Evolutionary conservation across 2,113 vertebrate genomes (phyloP).

Genomic region (Microtus ochrogaster): DNA sequence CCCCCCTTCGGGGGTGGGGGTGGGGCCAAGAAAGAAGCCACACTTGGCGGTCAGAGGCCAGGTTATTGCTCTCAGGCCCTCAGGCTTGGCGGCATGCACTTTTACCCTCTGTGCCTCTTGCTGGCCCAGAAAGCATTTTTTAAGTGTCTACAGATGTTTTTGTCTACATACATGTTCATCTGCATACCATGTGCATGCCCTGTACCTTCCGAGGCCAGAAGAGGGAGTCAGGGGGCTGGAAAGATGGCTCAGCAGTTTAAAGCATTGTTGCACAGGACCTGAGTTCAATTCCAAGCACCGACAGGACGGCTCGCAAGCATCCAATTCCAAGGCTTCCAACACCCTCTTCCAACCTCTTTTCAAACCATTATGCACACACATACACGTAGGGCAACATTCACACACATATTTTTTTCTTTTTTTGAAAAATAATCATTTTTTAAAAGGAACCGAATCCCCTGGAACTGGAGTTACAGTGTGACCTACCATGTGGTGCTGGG

Average conservation of each 20-base stretch:
- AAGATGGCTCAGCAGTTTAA: background rate
- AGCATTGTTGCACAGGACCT: background rate
- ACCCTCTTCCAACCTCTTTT: background rate
- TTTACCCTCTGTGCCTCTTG: too few relatives aligned
- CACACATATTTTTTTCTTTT: background rate
- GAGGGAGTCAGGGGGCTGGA: background rate
- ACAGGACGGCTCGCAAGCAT: background rate
- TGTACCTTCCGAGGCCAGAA: background rate
- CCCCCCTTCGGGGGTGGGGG: too few relatives aligned
- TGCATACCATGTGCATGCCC: background rate
- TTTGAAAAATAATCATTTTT: too few relatives aligned
- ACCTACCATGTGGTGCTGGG: background rate
- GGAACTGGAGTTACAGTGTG: background rate
- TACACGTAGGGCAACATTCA: background rate
- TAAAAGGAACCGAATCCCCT: too few relatives aligned
- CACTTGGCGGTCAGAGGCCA: background rate
- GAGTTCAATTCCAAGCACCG: too few relatives aligned
- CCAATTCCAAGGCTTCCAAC: background rate
- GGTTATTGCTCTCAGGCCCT: background rate
- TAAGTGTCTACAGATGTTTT: too few relatives aligned
- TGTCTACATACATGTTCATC: background rate
- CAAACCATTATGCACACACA: background rate
- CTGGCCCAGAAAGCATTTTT: too few relatives aligned
- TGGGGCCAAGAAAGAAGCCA: too few relatives aligned
- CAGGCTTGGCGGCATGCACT: background rate